phyloP scores from a whole-genome alignment of 2,113 vertebrate genomes.

The Prinia subflava region DNA sequence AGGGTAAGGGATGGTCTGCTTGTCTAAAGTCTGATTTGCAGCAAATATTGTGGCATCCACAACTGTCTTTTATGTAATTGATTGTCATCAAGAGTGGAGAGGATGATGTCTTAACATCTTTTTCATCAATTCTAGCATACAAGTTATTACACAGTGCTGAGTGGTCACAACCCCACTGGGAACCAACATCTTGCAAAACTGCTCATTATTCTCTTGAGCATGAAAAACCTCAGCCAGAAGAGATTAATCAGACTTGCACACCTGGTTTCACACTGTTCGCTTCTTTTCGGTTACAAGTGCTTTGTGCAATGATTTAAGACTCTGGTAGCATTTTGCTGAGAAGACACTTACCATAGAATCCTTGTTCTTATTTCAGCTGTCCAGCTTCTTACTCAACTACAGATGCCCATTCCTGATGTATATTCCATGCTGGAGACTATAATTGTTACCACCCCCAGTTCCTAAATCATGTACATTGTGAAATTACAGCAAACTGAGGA shows the following conservation, averaged over 20 bases:
- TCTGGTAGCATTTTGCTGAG: background rate
- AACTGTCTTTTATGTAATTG: background rate
- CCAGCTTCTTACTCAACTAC: background rate
- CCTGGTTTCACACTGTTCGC: background rate
- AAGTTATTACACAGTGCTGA: background rate
- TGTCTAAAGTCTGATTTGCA: background rate
- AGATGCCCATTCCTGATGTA: background rate
- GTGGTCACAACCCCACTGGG: conserved; percentile 1
- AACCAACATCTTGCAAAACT: background rate
- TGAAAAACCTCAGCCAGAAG: background rate
- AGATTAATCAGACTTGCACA: conserved; percentile 27
- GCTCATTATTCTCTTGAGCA: conserved; percentile 22
- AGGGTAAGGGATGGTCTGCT: background rate
- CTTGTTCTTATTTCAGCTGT: background rate
- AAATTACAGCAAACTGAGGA: background rate
- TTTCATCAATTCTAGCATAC: background rate
- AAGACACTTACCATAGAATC: background rate
- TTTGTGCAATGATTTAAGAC: conserved; percentile 8
- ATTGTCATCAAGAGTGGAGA: background rate
- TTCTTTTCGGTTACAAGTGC: background rate
- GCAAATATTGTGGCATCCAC: background rate
- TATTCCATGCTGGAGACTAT: background rate
- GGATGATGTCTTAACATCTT: background rate
- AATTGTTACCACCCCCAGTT: background rate
- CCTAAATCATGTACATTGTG: background rate